Conservation (phyloP, 2,888 invertebrate species). For the Eupithecia pulchellata region DNA sequence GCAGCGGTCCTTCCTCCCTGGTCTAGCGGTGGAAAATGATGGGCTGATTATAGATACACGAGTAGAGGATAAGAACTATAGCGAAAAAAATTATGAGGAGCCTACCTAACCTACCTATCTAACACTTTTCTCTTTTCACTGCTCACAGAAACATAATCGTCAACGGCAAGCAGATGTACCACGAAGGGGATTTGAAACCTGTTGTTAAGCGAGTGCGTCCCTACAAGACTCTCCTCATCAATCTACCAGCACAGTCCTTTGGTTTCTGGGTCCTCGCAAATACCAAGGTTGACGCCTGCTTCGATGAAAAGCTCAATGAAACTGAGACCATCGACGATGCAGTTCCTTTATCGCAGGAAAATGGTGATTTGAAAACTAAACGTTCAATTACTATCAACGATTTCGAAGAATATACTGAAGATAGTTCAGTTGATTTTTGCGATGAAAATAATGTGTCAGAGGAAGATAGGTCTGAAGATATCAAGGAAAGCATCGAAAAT, state of each 20-base stretch:
- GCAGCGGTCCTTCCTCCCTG: no score
- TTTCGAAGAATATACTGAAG: slow-evolving; percentile 44
- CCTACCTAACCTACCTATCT: background rate
- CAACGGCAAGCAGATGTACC: slow-evolving; percentile 86
- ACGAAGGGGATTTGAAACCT: slow-evolving; percentile 85
- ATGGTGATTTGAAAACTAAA: slow-evolving; percentile 51
- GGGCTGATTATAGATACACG: background rate
- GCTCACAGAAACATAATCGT: slow-evolving; percentile 84
- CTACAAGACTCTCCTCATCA: slow-evolving; percentile 83
- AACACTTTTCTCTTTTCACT: background rate
- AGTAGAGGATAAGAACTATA: background rate
- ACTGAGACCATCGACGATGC: slow-evolving; percentile 34
- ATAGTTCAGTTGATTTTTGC: slow-evolving; percentile 49
- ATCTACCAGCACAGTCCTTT: slow-evolving; percentile 88
- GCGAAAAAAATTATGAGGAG: background rate
- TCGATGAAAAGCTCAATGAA: slow-evolving; percentile 46
- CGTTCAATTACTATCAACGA: slow-evolving; percentile 54
- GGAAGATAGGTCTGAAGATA: slow-evolving; percentile 43
- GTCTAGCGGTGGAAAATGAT: no score
- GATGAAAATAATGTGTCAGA: slow-evolving; percentile 43
- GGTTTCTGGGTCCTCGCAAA: slow-evolving; percentile 91
- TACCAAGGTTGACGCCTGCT: slow-evolving; percentile 86
- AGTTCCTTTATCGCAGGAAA: slow-evolving; percentile 47
- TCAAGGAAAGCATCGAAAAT: slow-evolving; percentile 54
- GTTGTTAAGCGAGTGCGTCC: slow-evolving; percentile 80